Evolutionary conservation across 1,140 invertebrate species (phyloP).

Genomic region (Thaumatotibia leucotreta): DNA sequence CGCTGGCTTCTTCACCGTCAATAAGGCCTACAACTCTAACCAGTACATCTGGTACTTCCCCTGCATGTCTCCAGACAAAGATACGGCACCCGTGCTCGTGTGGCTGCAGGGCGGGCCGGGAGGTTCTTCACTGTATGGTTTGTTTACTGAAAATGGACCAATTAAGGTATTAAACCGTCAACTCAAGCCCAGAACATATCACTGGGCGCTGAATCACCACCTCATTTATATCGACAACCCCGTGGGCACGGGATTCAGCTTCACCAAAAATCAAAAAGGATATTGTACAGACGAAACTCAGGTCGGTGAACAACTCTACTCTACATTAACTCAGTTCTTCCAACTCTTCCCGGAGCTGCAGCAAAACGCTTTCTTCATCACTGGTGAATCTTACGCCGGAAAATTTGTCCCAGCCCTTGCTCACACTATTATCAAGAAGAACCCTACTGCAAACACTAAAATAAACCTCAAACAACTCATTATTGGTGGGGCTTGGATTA

Average conservation of each 20-base stretch:
- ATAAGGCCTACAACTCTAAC: constrained; percentile 82
- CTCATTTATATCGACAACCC: no score
- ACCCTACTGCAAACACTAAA: constrained; percentile 77
- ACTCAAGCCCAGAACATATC: constrained; percentile 78
- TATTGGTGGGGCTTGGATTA: constrained; percentile 88
- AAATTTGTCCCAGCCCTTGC: constrained; percentile 89
- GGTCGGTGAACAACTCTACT: no score
- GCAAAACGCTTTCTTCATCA: no score
- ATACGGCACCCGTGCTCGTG: constrained; percentile 81
- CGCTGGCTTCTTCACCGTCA: constrained; percentile 84
- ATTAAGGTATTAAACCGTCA: constrained; percentile 65
- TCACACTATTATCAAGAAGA: constrained; percentile 82
- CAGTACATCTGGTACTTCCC: constrained; percentile 89
- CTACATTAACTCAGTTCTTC: no score
- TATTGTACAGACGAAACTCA: no score
- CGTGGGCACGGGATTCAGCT: no score
- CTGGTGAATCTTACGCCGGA: no score
- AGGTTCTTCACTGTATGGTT: constrained; percentile 85
- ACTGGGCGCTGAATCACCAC: constrained; percentile 86
- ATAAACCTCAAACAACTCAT: no score
- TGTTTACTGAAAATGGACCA: constrained; percentile 91
- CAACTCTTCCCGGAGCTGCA: no score
- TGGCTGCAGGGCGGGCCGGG: constrained; percentile 91
- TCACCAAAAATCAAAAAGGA: no score
- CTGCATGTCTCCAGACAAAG: constrained; percentile 69